These are phyloP conservation scores for Bufo bufo DNA, from an alignment of 2,113 vertebrate species.

Conservation along the genomic window DNA sequence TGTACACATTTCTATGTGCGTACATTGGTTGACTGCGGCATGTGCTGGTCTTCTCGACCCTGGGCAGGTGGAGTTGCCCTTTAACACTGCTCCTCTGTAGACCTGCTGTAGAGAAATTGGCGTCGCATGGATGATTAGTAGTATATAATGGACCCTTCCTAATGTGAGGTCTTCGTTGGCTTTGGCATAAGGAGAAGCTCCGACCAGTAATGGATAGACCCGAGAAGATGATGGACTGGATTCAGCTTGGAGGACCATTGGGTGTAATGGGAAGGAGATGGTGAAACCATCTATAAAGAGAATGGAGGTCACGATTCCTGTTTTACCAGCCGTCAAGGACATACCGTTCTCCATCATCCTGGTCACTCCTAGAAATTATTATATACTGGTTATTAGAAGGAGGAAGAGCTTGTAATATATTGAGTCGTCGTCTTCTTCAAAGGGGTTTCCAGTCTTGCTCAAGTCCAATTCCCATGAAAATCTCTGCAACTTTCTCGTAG, in stretches of 20 bases:
- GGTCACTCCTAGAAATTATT: not conserved
- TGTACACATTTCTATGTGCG: not conserved
- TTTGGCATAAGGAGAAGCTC: no score
- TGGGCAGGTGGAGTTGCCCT: not conserved
- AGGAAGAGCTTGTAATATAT: not conserved
- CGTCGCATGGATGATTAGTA: not conserved
- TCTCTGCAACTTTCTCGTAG: no score
- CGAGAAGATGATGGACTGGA: no score
- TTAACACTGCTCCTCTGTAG: not conserved
- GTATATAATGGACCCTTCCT: not conserved
- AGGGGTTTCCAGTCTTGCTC: no score
- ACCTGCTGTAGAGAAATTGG: not conserved
- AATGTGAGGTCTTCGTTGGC: no score
- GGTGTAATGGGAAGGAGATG: not conserved
- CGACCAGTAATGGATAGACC: no score
- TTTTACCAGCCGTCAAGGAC: not conserved
- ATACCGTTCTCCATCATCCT: not conserved
- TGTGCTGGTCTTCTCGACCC: not conserved
- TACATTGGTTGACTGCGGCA: no score
- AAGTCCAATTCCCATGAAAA: no score
- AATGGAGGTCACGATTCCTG: no score
- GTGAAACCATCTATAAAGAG: no score
- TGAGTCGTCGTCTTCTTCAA: no score
- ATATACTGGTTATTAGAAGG: not conserved
- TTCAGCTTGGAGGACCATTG: not conserved